Evolutionary conservation across 2,113 vertebrate genomes (phyloP).

Genomic region (Rhabdomys dilectus): DNA sequence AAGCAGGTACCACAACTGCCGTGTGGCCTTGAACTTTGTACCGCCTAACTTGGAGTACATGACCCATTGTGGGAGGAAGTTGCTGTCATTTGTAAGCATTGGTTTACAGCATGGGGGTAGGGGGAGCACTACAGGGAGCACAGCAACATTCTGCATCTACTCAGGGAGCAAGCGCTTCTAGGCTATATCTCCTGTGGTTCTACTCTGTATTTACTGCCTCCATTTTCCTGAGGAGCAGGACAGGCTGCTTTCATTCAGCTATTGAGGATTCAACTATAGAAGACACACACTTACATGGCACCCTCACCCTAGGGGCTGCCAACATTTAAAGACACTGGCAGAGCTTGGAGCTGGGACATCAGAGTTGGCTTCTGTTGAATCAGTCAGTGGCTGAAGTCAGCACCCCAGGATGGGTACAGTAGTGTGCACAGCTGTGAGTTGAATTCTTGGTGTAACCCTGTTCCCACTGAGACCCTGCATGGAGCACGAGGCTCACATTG

Average conservation of each 20-base stretch:
- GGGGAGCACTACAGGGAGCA: too few relatives aligned
- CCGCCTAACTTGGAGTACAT: accelerated
- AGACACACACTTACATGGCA: neutral
- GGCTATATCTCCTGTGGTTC: neutral
- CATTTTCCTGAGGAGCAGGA: neutral
- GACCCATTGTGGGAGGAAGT: neutral
- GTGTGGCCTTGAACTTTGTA: neutral
- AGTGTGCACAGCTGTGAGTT: neutral
- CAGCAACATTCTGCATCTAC: neutral
- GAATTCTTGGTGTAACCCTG: neutral
- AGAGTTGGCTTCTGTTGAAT: neutral
- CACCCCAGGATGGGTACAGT: neutral
- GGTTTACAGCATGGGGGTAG: neutral
- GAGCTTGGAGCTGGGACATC: neutral
- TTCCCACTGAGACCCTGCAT: neutral
- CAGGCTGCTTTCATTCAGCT: neutral
- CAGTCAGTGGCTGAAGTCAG: neutral
- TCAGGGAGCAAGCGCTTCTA: neutral
- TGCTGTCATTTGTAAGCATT: neutral
- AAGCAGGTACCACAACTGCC: neutral
- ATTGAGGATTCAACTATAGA: neutral
- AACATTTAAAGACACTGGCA: neutral
- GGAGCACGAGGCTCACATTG: neutral
- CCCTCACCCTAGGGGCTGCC: neutral
- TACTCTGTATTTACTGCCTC: neutral